These are phyloP conservation scores for Drosophila emarginata DNA, from an alignment of 2,888 invertebrate genomes.

Conservation along the genomic window DNA sequence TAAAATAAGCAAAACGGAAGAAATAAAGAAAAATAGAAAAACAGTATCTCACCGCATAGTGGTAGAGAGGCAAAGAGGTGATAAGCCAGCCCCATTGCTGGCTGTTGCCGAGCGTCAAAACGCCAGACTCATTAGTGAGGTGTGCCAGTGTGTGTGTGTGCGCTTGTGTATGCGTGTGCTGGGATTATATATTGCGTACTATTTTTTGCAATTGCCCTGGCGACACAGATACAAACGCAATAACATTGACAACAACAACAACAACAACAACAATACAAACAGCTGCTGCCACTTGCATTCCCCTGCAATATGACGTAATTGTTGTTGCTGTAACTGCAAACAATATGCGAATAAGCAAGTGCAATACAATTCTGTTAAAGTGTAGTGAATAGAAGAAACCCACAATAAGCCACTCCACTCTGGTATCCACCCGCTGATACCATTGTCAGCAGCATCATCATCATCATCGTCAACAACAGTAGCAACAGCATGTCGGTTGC, in stretches of 20 bases:
- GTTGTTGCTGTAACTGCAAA: slow-evolving; percentile 48
- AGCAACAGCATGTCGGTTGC: slow-evolving; percentile 41
- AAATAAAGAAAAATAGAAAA: no score
- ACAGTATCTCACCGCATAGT: background rate
- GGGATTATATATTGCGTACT: slow-evolving; percentile 57
- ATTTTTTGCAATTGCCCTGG: slow-evolving; percentile 56
- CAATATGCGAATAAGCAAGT: slow-evolving; percentile 37
- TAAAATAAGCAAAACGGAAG: slow-evolving; percentile 25
- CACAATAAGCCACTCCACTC: background rate
- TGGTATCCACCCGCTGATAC: background rate
- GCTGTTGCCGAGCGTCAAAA: slow-evolving; percentile 23
- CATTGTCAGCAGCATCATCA: slow-evolving; percentile 25
- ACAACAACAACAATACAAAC: background rate
- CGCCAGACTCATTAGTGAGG: slow-evolving; percentile 21
- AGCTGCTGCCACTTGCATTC: slow-evolving; percentile 24
- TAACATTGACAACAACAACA: background rate
- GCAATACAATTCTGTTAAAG: slow-evolving; percentile 59
- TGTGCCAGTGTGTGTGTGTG: slow-evolving; percentile 21
- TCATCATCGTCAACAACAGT: slow-evolving; percentile 31
- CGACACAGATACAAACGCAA: slow-evolving; percentile 38
- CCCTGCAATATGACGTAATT: slow-evolving; percentile 68
- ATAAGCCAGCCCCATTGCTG: background rate
- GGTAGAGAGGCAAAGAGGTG: background rate
- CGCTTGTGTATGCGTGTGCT: slow-evolving; percentile 6
- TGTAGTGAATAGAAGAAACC: background rate